Percentiles rank a stretch among this genome's conserved stretches.
phyloP scores from a whole-genome alignment of 2,888 invertebrate species.

The Hemicrepidius hirtus region DNA sequence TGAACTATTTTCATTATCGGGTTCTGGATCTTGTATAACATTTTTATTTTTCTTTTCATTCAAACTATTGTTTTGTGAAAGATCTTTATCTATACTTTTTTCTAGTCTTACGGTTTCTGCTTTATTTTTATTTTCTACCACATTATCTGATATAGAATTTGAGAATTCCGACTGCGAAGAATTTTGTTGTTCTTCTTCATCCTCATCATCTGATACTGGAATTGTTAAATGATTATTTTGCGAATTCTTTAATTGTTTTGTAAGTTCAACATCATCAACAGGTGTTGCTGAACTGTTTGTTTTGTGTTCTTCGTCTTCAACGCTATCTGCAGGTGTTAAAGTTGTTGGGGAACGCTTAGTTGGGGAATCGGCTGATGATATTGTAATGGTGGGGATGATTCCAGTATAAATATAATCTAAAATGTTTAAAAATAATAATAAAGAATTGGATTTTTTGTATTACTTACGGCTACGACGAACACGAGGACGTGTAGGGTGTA shows the following conservation, averaged over 20 bases:
- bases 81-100: too few relatives aligned
- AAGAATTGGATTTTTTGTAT: too few relatives aligned
- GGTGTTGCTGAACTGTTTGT: not conserved
- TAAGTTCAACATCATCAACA: not conserved
- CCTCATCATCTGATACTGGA: constrained; percentile 9
- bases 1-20: too few relatives aligned
- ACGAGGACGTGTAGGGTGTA: not conserved
- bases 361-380: not conserved
- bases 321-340: not conserved
- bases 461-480: not conserved
- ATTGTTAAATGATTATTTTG: not conserved
- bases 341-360: not conserved
- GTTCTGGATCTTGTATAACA: too few relatives aligned
- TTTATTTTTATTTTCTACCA: not conserved
- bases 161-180: not conserved
- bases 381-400: constrained; percentile 12
- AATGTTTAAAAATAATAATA: not conserved
- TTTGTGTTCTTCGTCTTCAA: not conserved
- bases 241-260: not conserved
- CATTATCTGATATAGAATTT: not conserved
- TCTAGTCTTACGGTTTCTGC: not conserved
- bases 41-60: too few relatives aligned
- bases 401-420: constrained; percentile 19
- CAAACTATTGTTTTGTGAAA: too few relatives aligned
- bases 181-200: constrained; percentile 3